Evolutionary conservation across 2,797 vertebrate species (phyloP).

Genomic region (Valencia hispanica): DNA sequence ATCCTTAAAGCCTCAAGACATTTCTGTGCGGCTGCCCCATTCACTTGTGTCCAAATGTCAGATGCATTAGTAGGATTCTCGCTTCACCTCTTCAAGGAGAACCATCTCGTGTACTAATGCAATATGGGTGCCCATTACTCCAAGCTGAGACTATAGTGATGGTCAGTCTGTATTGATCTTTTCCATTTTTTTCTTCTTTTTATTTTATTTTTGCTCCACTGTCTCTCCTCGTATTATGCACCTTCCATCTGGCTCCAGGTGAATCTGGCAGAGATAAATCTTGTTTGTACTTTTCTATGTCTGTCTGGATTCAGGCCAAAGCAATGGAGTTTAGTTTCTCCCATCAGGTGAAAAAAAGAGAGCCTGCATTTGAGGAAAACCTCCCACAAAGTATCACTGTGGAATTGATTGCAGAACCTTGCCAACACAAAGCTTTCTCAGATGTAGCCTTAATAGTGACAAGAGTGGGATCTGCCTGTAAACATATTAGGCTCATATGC

Average conservation of each 20-base stretch:
- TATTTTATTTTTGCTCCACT: constrained; percentile 5
- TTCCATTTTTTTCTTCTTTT: constrained; percentile 26
- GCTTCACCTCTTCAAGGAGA: constrained; percentile 78
- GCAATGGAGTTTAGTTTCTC: constrained; percentile 56
- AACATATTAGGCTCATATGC: constrained; percentile 33
- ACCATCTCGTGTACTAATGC: constrained; percentile 74
- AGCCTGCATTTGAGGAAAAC: constrained; percentile 62
- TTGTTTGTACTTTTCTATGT: constrained; percentile 68
- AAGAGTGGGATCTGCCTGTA: constrained; percentile 19
- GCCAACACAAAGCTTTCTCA: constrained; percentile 60
- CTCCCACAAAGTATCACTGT: constrained; percentile 65
- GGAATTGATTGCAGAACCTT: constrained; percentile 68
- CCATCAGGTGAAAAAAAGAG: constrained; percentile 65
- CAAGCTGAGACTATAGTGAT: constrained; percentile 69
- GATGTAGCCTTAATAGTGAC: constrained; percentile 42
- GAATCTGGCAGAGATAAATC: constrained; percentile 69
- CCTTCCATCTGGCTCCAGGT: constrained; percentile 68
- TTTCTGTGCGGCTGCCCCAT: constrained; percentile 51
- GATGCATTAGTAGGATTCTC: constrained; percentile 78
- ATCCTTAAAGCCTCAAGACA: constrained; percentile 52
- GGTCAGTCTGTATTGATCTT: constrained; percentile 74
- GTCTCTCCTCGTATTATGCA: constrained; percentile 49
- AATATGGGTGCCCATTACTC: constrained; percentile 78
- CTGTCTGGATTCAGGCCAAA: constrained; percentile 65
- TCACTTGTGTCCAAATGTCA: constrained; percentile 71